Percentiles rank a stretch among this genome's conserved stretches.
Conservation (phyloP, 2,797 vertebrate genomes). For the Avahi laniger region DNA sequence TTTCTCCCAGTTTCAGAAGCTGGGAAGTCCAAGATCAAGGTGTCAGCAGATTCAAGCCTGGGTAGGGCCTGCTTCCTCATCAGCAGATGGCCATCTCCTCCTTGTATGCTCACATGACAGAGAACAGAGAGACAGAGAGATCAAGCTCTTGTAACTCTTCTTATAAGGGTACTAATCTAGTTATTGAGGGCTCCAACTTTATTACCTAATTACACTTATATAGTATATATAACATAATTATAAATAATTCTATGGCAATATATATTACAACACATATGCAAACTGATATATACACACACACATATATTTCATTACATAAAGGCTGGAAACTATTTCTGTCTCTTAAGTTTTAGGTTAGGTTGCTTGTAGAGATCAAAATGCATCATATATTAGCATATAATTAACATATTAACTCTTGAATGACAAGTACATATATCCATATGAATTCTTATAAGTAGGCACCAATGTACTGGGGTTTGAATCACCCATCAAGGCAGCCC, state of each 20-base stretch:
- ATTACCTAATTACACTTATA: background rate
- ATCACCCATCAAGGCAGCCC: background rate
- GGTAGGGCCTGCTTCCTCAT: background rate
- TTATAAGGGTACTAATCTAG: background rate
- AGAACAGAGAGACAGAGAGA: background rate
- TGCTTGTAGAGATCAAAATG: background rate
- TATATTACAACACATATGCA: accelerated
- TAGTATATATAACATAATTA: background rate
- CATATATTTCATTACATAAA: background rate
- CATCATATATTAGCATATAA: background rate
- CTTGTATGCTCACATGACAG: background rate
- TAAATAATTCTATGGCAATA: background rate
- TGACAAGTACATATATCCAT: background rate
- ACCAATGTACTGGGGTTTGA: background rate
- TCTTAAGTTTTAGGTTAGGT: background rate
- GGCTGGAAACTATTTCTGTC: background rate
- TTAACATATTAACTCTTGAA: background rate
- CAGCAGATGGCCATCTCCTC: background rate
- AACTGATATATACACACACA: background rate
- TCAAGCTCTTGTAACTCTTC: background rate
- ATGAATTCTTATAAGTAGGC: background rate
- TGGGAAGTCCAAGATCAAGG: background rate
- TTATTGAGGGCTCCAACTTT: background rate
- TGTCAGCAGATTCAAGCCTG: background rate
- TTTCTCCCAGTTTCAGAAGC: background rate